Base-by-base conservation (phyloP, 2,888 invertebrate species). In the Ypsolopha sequella region DNA sequence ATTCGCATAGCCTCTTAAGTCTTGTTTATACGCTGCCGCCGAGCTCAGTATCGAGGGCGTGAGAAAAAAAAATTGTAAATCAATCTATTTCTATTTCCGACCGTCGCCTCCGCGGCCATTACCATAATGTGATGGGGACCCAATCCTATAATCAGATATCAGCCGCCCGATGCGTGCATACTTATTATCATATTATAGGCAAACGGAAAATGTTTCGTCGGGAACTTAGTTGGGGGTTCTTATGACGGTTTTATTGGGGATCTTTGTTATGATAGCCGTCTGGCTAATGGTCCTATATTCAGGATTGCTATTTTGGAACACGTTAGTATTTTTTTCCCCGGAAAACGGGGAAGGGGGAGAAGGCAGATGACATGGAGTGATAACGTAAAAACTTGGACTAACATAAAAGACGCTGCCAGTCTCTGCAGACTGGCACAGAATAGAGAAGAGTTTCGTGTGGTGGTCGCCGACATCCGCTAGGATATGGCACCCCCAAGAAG, bases 121-220 rank as follows among this genome's bases (percentile, higher is more conserved):
- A 79, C 67, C 77, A 79, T 78, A 77, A 76, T 76, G 76, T 65
- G 73, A 78, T 77, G 76, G 76, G 66, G 66, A 64, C 75, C 77
- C 76, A 71, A 74, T 74, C 66, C 76, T 74, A 76, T 77, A 76
- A 78, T 76, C 77, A 77, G 77, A 77, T 76, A 76, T 73, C 72
- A 70, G 56, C 55, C 66, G 66, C 47, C 47, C 36, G 13, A 24
- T 24, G 9, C 45, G 34, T 34, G 24, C 24, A 45, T 24, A 45
- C 14, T 13, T 45, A 34, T 45, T 24, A 45, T 45, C 34, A 45
- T 45, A 45, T 45, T 45, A 45, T 13, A n/a, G 45, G 6, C 10
- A 10, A 62, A 59, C 57, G 61, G 68, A 66, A 68, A 66, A 66
- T 58, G 65, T 24, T 24, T 24, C 24, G 24, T 24, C 24, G 24